Percentiles rank a stretch among this genome's conserved stretches.
phyloP scores from a whole-genome alignment of 64 coral and sea anemone species.

The Stichodactyla helianthus region DNA sequence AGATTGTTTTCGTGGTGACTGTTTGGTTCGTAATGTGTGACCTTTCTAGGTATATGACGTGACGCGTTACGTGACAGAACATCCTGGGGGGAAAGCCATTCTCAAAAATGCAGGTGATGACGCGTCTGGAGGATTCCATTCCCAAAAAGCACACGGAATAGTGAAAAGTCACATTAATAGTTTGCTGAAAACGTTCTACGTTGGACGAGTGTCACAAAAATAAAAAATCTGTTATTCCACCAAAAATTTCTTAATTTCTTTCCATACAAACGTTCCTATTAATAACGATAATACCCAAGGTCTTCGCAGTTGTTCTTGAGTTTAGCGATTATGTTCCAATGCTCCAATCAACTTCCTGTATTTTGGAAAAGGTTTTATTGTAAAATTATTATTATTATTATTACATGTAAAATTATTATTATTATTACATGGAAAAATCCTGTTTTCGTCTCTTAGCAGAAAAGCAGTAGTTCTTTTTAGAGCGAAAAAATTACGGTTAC shows the following conservation, averaged over 20 bases:
- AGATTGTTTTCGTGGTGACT: neutral
- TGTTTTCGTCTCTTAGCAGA: too few relatives aligned
- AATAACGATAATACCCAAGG: too few relatives aligned
- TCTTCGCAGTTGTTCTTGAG: too few relatives aligned
- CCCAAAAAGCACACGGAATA: conserved; percentile 12
- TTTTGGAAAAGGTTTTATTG: too few relatives aligned
- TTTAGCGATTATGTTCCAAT: too few relatives aligned
- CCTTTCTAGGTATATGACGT: conserved; percentile 20
- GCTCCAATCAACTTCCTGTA: too few relatives aligned
- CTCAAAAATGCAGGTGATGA: conserved; percentile 1
- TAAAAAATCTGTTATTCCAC: neutral
- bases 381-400: too few relatives aligned
- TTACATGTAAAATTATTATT: too few relatives aligned
- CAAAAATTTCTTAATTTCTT: neutral
- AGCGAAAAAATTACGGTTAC: too few relatives aligned
- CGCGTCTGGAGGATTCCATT: conserved; percentile 13
- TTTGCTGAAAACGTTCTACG: conserved; percentile 8
- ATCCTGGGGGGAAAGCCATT: conserved; percentile 13
- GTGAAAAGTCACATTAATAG: conserved; percentile 14
- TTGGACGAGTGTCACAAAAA: conserved; percentile 3
- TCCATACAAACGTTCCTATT: too few relatives aligned
- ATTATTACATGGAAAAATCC: too few relatives aligned
- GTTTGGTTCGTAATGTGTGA: neutral
- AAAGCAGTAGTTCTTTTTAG: too few relatives aligned
- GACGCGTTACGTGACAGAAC: neutral